Evolutionary conservation across 1,140 invertebrate genomes (phyloP), one percentile per base, ranked within the genome.

Genomic region (Zaprionus africanus): DNA sequence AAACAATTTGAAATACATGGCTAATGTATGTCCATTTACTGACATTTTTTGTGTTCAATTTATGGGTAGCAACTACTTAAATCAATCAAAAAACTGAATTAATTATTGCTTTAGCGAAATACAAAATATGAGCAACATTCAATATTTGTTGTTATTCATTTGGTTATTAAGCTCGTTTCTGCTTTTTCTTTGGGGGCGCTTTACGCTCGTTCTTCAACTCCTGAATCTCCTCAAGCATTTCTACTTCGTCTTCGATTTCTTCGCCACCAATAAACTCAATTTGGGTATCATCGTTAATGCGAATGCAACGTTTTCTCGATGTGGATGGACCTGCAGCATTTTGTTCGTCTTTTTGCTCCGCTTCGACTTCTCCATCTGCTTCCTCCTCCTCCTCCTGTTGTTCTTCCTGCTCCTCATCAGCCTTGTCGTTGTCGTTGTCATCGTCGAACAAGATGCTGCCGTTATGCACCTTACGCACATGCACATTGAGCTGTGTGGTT

Each of bases 41-140:
- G 86, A 86, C 79, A 90, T 88, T 46, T 72, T 78, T 82, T 90
- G 85, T 90, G 85, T 90, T 90, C 85, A 90, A 74, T 53, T 77
- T 64, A 73, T 73, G 76, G 54, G 61, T 88, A 88, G 81, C 72
- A 71, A 84, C 43, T 69, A 78, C 57, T 78, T 75, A 51, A 81
- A 81, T 64, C 77, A 90, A 75, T 80, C 49, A 43, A 62, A 59
- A 51, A 46, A 64, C 56, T 66, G 66, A 81, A 69, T 58, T 43
- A 81, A 66, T 61, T 78, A 66, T 61, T 78, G 81, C 78, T 84
- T 85, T 81, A 84, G 82, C 73, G 77, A 85, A 64, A n/a, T 54
- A 61, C 41, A 61, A 67, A 61, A 58, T 53, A 53, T 60, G 59
- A 36, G 9, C 49, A 53, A 70, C 67, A 51, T 62, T 72, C 43